A percentile compares a stretch with the other conserved stretches of the same genome.
Evolutionary conservation across 2,888 invertebrate genomes (phyloP).

Genomic region (Pristionchus maxplancki): DNA sequence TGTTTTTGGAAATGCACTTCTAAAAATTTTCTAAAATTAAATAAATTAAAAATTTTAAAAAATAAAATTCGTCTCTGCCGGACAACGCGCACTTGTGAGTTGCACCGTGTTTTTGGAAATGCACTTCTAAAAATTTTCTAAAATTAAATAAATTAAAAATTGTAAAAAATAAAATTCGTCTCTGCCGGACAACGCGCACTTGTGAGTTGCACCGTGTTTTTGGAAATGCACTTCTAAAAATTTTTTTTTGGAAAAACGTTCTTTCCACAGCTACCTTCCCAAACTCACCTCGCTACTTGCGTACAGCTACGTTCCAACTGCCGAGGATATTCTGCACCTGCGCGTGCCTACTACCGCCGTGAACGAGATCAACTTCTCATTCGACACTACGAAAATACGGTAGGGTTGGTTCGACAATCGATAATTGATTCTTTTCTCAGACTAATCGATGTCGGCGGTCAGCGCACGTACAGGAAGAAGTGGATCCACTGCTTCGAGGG

Average conservation of each 20-base stretch:
- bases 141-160: too few relatives aligned
- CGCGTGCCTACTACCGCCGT: conserved; percentile 57
- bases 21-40: too few relatives aligned
- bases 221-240: not conserved
- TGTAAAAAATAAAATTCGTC: too few relatives aligned
- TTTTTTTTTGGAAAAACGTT: too few relatives aligned
- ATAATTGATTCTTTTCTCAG: too few relatives aligned
- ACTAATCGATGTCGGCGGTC: conserved; percentile 61
- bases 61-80: conserved; percentile 57
- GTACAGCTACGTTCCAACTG: conserved; percentile 54
- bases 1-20: too few relatives aligned
- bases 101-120: not conserved
- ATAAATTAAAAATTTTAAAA: too few relatives aligned
- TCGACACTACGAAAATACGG: conserved; percentile 55
- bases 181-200: conserved; percentile 59
- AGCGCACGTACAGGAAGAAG: conserved; percentile 60
- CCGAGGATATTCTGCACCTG: too few relatives aligned
- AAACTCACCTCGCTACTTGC: conserved; percentile 54
- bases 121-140: too few relatives aligned
- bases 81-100: conserved; percentile 58
- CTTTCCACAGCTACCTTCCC: conserved; percentile 58
- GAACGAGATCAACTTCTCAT: conserved; percentile 60
- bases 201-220: conserved; percentile 41
- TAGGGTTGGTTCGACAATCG: too few relatives aligned
- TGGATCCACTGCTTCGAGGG: conserved; percentile 65